phyloP scores from a whole-genome alignment of 2,797 vertebrate species.

The Cyprinella venusta region DNA sequence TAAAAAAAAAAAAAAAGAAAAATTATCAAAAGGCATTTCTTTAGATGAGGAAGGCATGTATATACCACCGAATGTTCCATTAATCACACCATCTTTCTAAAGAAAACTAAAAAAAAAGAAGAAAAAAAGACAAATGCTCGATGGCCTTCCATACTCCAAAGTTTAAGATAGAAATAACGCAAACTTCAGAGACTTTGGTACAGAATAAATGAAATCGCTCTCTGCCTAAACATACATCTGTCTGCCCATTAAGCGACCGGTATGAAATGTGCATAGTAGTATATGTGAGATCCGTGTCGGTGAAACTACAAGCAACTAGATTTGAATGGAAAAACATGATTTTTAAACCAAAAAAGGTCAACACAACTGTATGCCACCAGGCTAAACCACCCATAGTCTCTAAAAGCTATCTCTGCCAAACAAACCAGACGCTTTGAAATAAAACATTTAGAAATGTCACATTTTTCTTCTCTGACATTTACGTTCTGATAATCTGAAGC shows the following conservation, averaged over 20 bases:
- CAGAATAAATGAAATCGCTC: slow-evolving; percentile 69
- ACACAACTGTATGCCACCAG: slow-evolving; percentile 28
- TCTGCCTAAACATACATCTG: slow-evolving; percentile 53
- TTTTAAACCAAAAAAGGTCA: slow-evolving; percentile 22
- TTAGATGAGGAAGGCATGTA: slow-evolving; percentile 39
- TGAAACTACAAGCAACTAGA: slow-evolving; percentile 30
- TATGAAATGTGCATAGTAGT: slow-evolving; percentile 66
- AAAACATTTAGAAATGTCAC: slow-evolving; percentile 42
- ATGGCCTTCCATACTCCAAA: slow-evolving; percentile 43
- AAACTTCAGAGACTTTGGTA: slow-evolving; percentile 77
- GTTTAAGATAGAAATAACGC: slow-evolving; percentile 34
- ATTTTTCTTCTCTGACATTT: slow-evolving; percentile 24
- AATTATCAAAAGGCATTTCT: slow-evolving; percentile 69
- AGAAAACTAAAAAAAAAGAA: slow-evolving; percentile 55
- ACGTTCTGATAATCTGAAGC: slow-evolving; percentile 15
- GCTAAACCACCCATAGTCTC: slow-evolving; percentile 1
- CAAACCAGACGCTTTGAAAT: slow-evolving; percentile 30
- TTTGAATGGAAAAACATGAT: slow-evolving; percentile 29
- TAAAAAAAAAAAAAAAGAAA: slow-evolving; percentile 60
- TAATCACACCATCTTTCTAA: slow-evolving; percentile 53
- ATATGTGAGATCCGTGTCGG: slow-evolving; percentile 53
- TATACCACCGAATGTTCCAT: slow-evolving; percentile 32
- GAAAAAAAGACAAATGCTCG: slow-evolving; percentile 32
- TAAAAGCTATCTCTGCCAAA: slow-evolving; percentile 18
- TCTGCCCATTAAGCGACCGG: slow-evolving; percentile 42